Evolutionary conservation across 37 sponge, comb jelly and placozoan species (phyloP).

Genomic region (Halichondria panicea): DNA sequence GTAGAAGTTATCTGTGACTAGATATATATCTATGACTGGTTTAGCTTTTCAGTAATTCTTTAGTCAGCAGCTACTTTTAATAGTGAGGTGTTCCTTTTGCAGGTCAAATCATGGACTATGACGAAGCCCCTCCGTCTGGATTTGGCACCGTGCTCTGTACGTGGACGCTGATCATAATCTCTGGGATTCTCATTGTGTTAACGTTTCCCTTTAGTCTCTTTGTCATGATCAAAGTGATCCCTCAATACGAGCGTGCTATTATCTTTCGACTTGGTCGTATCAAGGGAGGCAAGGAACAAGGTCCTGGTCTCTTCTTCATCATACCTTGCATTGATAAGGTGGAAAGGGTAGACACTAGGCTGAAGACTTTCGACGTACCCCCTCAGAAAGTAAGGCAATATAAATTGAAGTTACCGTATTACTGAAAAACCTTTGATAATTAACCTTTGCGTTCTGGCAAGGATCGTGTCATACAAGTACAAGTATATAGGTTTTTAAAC

Average conservation of each 20-base stretch:
- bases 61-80: too few species aligned
- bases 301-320: constrained; percentile 87
- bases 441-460: too few species aligned
- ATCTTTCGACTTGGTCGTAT: constrained; percentile 92
- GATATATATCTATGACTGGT: too few species aligned
- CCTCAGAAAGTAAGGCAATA: constrained; percentile 80
- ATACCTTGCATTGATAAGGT: constrained; percentile 87
- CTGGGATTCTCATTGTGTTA: constrained; percentile 52
- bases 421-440: too few species aligned
- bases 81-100: too few species aligned
- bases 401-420: too few species aligned
- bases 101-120: too few species aligned
- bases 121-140: constrained; percentile 41
- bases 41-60: too few species aligned
- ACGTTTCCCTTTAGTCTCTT: constrained; percentile 77
- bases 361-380: constrained; percentile 88
- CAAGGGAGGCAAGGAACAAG: constrained; percentile 70
- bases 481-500: too few species aligned
- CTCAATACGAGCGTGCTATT: constrained; percentile 90
- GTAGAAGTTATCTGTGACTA: too few species aligned
- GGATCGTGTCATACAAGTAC: too few species aligned
- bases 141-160: constrained; percentile 35
- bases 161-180: constrained; percentile 57
- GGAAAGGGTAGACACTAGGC: constrained; percentile 72
- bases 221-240: constrained; percentile 84